Evolutionary conservation across 1,140 invertebrate species (phyloP).

Genomic region (Goniozus legneri): DNA sequence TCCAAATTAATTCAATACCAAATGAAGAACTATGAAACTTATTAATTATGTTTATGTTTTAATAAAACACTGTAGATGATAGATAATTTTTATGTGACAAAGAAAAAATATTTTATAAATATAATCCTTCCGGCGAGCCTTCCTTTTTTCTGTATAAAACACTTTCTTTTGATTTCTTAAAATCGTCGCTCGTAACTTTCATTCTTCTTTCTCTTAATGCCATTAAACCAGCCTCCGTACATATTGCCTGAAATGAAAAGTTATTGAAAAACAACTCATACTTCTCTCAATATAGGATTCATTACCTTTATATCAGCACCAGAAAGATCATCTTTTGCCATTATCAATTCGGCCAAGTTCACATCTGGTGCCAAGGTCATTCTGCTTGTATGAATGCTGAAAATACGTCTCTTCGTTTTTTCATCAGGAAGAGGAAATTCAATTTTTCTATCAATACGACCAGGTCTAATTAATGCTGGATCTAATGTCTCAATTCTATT

Average conservation of each 20-base stretch:
- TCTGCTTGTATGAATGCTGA: slow-evolving; percentile 95
- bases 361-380: slow-evolving; percentile 99
- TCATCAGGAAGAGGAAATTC: slow-evolving; percentile 99
- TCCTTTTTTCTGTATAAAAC: slow-evolving; percentile 99
- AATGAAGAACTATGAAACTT: no score
- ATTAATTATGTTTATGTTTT: no score
- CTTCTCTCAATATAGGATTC: background rate
- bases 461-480: slow-evolving; percentile 96
- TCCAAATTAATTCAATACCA: no score
- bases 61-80: slow-evolving; percentile 14
- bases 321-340: slow-evolving; percentile 99
- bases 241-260: slow-evolving; percentile 80
- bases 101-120: slow-evolving; percentile 79
- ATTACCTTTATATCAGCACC: slow-evolving; percentile 86
- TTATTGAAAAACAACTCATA: slow-evolving; percentile 9
- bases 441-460: slow-evolving; percentile 98
- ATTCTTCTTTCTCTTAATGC: slow-evolving; percentile 95
- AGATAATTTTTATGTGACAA: slow-evolving; percentile 22
- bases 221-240: slow-evolving; percentile 98
- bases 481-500: slow-evolving; percentile 99
- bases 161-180: slow-evolving; percentile 99
- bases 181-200: slow-evolving; percentile 99
- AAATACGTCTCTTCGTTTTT: slow-evolving; percentile 97
- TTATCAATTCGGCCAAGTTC: slow-evolving; percentile 95
- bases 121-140: slow-evolving; percentile 97